Evolutionary conservation across 2,888 invertebrate genomes (phyloP), one percentile per base, ranked within the genome.

Genomic region (Ophion ventricosus): DNA sequence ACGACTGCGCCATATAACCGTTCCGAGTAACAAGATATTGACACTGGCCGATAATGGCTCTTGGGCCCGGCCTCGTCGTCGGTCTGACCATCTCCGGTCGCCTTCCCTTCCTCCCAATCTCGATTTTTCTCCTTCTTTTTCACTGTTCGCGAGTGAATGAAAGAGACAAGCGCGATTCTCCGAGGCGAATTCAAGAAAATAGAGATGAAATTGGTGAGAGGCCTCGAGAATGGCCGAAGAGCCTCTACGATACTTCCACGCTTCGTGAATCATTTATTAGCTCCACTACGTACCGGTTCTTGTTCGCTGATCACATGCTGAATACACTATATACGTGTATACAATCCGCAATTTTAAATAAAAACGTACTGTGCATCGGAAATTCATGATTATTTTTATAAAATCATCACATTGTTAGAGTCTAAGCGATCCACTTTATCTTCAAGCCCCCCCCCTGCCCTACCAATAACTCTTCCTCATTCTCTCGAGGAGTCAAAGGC

Each of bases 41-140:
- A 91, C 91, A 91, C 90, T 91, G 91, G 90, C 90, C 89, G 91
- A 91, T 91, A 91, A 91, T 91, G 90, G 90, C 88, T 89, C 90
- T 89, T 85, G 88, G 85, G 86, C 86, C 85, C 84, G 87, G 87
- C 66, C 64, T 70, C 76, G 64, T 80, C 78, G 69, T 67, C 83
- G 81, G 83, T 80, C 87, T 89, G 89, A 90, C 88, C 87, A 87
- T 86, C 86, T 59, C 80, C 85, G 63, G 70, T 72, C 70, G 40
- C 56, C 25, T 29, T 29, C 26, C 17, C 23, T 63, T 10, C 56
- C 23, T 43, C 17, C n/a, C n/a, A n/a, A n/a, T n/a, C n/a, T n/a
- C n/a, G n/a, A n/a, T 35, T 35, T 35, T 8, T 7, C 35, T 35
- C 70, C 10, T 20, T 70, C 20, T 40, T 5, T 43, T 25, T 35